Conservation (phyloP, 2,888 invertebrate species). For the Ormyrus nitidulus region DNA sequence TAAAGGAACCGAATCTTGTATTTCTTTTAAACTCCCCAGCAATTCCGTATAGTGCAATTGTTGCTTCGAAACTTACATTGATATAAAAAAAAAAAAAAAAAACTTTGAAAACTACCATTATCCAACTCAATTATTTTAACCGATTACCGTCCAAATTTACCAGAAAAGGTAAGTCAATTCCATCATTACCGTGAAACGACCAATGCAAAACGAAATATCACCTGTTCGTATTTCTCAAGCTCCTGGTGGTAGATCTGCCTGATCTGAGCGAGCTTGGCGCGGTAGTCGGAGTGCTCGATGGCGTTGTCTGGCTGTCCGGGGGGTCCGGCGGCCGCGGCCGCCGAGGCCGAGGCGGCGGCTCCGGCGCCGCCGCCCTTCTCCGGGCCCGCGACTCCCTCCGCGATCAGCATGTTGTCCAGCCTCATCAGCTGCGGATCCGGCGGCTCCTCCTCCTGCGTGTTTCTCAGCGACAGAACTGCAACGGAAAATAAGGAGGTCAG, state of each 20-base stretch:
- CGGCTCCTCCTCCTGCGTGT: constrained; percentile 98
- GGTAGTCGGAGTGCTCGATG: constrained; percentile 99
- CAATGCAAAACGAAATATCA: constrained; percentile 63
- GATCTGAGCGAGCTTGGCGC: constrained; percentile 98
- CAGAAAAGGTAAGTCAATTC: too few relatives aligned
- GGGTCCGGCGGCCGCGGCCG: constrained; percentile 83
- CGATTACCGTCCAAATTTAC: too few relatives aligned
- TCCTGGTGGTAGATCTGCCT: constrained; percentile 99
- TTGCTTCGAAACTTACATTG: too few relatives aligned
- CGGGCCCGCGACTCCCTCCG: constrained; percentile 98
- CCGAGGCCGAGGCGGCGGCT: constrained; percentile 92
- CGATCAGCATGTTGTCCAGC: constrained; percentile 98
- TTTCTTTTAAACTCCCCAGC: neutral
- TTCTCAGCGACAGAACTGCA: constrained; percentile 92
- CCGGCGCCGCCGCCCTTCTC: constrained; percentile 94
- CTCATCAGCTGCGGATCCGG: constrained; percentile 99
- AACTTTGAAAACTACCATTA: too few relatives aligned
- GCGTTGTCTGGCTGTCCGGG: constrained; percentile 92
- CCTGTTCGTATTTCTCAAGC: constrained; percentile 99
- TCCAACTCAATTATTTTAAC: too few relatives aligned
- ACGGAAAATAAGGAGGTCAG: constrained; percentile 54
- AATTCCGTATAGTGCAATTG: too few relatives aligned
- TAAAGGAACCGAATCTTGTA: constrained; percentile 3
- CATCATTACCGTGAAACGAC: too few relatives aligned
- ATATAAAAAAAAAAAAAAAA: too few relatives aligned